phyloP scores from a whole-genome alignment of 2,113 vertebrate species.

The Octodon degus region DNA sequence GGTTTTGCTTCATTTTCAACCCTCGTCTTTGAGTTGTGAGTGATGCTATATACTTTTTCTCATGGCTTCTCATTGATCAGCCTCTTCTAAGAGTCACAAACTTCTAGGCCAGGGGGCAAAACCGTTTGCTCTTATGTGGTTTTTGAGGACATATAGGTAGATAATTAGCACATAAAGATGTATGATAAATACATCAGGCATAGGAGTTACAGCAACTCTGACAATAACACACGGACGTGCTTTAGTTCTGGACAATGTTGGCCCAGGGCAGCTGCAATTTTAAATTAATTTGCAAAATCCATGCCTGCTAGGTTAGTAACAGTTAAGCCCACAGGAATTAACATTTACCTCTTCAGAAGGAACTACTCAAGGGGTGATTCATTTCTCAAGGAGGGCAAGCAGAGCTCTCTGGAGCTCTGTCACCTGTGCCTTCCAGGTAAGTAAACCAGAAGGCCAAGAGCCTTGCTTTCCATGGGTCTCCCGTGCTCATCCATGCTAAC shows the following conservation, averaged over 20 bases:
- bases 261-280: background rate
- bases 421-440: background rate
- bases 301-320: background rate
- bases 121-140: background rate
- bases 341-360: background rate
- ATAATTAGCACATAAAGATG: background rate
- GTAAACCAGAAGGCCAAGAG: background rate
- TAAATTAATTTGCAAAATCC: background rate
- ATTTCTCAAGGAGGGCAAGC: background rate
- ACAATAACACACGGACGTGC: background rate
- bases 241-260: background rate
- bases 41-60: background rate
- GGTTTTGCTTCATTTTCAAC: background rate
- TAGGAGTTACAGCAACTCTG: background rate
- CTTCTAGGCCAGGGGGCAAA: background rate
- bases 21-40: constrained; percentile 11
- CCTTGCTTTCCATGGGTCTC: fast-evolving
- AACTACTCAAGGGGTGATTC: background rate
- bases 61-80: background rate
- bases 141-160: background rate
- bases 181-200: background rate
- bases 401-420: background rate
- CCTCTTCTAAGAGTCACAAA: background rate
- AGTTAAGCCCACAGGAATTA: background rate
- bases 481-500: background rate